phyloP scores from a whole-genome alignment of 2,888 invertebrate genomes.

The Megaustenia siamemsis region DNA sequence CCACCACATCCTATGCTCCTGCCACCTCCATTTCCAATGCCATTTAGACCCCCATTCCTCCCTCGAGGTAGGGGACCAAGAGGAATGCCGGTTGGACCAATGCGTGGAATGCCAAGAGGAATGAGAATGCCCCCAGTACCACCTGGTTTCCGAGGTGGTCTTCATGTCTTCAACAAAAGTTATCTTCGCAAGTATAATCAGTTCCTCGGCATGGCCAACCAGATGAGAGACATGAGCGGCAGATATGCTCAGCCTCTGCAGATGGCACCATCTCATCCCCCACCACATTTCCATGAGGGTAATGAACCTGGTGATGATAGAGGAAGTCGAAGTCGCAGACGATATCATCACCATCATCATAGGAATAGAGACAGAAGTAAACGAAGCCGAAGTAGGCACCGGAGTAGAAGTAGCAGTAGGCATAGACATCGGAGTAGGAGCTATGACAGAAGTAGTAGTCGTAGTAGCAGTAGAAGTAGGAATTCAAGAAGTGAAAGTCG shows the following conservation, averaged over 20 bases:
- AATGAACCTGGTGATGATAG: background rate
- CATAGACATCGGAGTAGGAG: background rate
- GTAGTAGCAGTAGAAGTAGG: constrained; percentile 15
- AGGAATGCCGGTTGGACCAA: constrained; percentile 25
- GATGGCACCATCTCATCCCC: constrained; percentile 30
- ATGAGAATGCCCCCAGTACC: constrained; percentile 39
- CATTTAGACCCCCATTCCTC: constrained; percentile 44
- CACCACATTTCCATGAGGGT: background rate
- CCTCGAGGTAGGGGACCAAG: constrained; percentile 30
- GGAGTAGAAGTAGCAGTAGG: constrained; percentile 28
- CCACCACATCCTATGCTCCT: constrained; percentile 36
- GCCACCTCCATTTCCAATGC: constrained; percentile 31
- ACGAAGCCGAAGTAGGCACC: constrained; percentile 31
- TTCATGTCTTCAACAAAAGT: constrained; percentile 44
- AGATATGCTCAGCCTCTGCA: constrained; percentile 53
- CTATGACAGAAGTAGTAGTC: background rate
- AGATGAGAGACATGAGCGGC: constrained; percentile 53
- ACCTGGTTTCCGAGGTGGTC: constrained; percentile 43
- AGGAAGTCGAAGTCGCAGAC: background rate
- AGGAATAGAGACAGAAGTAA: constrained; percentile 30
- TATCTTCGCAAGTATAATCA: constrained; percentile 50
- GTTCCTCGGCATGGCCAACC: constrained; percentile 49
- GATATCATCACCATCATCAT: background rate
- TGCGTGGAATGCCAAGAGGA: constrained; percentile 35
- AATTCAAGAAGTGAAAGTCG: background rate